Evolutionary conservation across 2,888 invertebrate species (phyloP).

Genomic region (Tridacna crocea): DNA sequence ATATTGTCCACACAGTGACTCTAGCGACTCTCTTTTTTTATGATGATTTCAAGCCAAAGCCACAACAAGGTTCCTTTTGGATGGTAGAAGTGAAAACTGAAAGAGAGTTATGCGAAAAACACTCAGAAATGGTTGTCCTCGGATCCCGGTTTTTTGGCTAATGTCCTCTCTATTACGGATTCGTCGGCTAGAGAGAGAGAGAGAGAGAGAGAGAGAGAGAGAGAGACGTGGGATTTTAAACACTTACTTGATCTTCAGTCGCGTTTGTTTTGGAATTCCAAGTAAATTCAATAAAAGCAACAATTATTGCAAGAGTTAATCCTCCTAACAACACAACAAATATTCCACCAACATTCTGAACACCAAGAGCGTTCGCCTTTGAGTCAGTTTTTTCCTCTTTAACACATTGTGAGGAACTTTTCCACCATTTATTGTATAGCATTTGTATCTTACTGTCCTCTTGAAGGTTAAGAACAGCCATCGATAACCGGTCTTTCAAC

Average conservation of each 20-base stretch:
- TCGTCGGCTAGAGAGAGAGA: no score
- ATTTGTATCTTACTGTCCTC: constrained; percentile 95
- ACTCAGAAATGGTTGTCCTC: no score
- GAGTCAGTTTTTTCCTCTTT: constrained; percentile 90
- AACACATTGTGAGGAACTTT: constrained; percentile 76
- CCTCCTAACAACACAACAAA: constrained; percentile 98
- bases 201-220: no score
- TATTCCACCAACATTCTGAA: constrained; percentile 96
- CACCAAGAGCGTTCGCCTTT: constrained; percentile 94
- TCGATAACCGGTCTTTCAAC: constrained; percentile 98
- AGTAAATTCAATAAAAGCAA: constrained; percentile 94
- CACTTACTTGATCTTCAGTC: constrained; percentile 76
- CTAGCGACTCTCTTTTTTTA: no score
- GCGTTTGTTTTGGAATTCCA: constrained; percentile 81
- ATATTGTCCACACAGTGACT: no score
- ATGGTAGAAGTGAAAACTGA: no score
- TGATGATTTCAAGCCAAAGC: no score
- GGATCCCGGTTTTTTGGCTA: no score
- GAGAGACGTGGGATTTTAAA: neutral
- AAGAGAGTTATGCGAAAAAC: no score
- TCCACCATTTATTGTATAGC: constrained; percentile 98
- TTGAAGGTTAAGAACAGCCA: constrained; percentile 97
- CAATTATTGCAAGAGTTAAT: constrained; percentile 94
- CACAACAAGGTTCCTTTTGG: no score
- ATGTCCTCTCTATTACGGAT: no score